Evolutionary conservation across 2,888 invertebrate genomes (phyloP), one percentile per base, ranked within the genome.

Genomic region (Hermaeophaga mercurialis): DNA sequence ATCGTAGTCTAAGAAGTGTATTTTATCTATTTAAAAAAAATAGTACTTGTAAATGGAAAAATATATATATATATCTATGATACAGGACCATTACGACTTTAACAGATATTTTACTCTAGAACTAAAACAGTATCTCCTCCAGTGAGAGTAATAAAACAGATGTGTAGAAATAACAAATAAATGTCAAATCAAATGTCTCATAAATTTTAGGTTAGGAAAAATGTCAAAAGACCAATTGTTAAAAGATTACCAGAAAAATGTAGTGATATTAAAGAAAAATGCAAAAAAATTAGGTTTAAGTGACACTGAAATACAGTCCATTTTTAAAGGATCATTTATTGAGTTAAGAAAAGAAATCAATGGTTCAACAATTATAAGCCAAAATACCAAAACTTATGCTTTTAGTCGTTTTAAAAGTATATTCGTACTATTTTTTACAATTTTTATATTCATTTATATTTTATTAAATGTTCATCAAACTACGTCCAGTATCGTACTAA

Each of bases 401-500:
- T 45, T 54, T 47, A 61, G 36, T 48, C 58, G 36, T 48, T 38
- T 57, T 33, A 59, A 17, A 56, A 59, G 58, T 22, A 18, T 60
- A 49, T 52, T 59, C 60, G 47, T 66, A 53, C 41, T 73, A 34
- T 68, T 66, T 48, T 65, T 70, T 17, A 62, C 70, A 45, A 70
- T 67, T 47, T 71, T 75, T 44, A 66, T 81, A 52, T 63, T 77
- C 45, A 72, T 81, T 49, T 79, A 79, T 69, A 66, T 80, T 62
- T 61, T 80, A 58, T 67, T 81, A 43, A 79, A 81, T 65, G 82
- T 86, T 67, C 84, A 84, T 70, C 85, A 84, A 70, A 80, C 84
- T 15, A 82, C 88, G 8, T 85, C 87, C 59, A 86, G 84, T 73
- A 81, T 84, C 64, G 77, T 89, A 62, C 78, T 88, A 64, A 83